A percentile compares a stretch with the other conserved stretches of the same genome.
Conservation (phyloP, 2,888 invertebrate genomes). For the Epinotia nisella region DNA sequence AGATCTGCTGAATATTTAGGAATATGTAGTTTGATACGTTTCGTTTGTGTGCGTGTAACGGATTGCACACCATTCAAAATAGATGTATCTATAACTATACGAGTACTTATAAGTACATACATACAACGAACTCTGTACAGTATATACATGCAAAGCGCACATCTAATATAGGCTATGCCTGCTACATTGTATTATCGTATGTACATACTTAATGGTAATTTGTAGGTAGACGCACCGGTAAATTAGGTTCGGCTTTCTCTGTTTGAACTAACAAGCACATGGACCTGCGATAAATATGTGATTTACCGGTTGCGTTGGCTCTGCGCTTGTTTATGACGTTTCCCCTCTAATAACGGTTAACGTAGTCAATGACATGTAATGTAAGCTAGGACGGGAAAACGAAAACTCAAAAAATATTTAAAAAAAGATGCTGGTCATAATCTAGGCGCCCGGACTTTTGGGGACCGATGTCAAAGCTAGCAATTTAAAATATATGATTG, state of each 20-base stretch:
- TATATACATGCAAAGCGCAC: not conserved
- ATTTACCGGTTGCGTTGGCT: constrained; percentile 18
- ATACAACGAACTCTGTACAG: not conserved
- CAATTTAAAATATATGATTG: too few species aligned
- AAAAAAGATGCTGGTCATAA: too few species aligned
- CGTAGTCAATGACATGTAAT: not conserved
- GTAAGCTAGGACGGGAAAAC: not conserved
- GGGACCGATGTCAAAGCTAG: too few species aligned
- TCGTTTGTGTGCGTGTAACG: too few species aligned
- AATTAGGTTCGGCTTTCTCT: constrained; percentile 24
- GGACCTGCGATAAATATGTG: constrained; percentile 23
- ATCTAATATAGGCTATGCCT: not conserved
- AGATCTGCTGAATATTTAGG: too few species aligned
- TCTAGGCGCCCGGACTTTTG: too few species aligned
- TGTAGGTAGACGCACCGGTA: constrained; percentile 7
- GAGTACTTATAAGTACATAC: not conserved
- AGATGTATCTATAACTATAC: too few species aligned
- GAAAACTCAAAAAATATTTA: too few species aligned
- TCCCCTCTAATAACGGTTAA: constrained; percentile 8
- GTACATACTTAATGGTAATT: not conserved
- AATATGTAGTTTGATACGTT: too few species aligned
- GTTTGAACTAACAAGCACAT: constrained; percentile 33
- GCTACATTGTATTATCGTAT: not conserved
- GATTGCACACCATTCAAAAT: too few species aligned
- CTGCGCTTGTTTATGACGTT: constrained; percentile 17